Percentiles rank a stretch among this genome's conserved stretches.
Conservation (phyloP, 2,888 invertebrate species). For the Patella caerulea region DNA sequence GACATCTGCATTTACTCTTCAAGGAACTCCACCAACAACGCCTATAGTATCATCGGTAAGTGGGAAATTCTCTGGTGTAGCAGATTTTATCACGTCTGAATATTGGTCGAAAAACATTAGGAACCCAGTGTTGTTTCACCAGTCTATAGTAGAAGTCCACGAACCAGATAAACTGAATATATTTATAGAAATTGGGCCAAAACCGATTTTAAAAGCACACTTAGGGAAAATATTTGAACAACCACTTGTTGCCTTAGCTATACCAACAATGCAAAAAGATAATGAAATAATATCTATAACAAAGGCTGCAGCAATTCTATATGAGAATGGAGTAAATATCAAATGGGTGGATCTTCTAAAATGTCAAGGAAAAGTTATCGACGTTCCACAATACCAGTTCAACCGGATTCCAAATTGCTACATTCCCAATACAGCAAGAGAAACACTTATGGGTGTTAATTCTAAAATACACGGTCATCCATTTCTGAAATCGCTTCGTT, state of each 20-base stretch:
- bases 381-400: conserved; percentile 44
- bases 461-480: conserved; percentile 19
- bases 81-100: conserved; percentile 34
- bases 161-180: conserved; percentile 34
- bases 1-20: conserved; percentile 27
- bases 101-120: conserved; percentile 58
- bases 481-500: conserved; percentile 5
- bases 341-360: conserved; percentile 35
- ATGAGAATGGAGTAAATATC: conserved; percentile 34
- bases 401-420: conserved; percentile 31
- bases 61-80: conserved; percentile 30
- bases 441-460: conserved; percentile 27
- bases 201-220: conserved; percentile 47
- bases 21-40: conserved; percentile 30
- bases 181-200: conserved; percentile 58
- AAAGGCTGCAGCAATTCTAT: conserved; percentile 34
- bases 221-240: conserved; percentile 36
- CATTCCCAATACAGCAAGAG: conserved; percentile 30
- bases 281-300: conserved; percentile 28
- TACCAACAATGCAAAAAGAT: conserved; percentile 6
- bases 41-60: conserved; percentile 53
- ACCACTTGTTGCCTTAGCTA: neutral
- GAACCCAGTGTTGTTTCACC: conserved; percentile 48
- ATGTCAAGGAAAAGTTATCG: conserved; percentile 21
- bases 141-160: conserved; percentile 37